Evolutionary conservation across 2,113 vertebrate genomes (phyloP).

Genomic region (Gavialis gangeticus): DNA sequence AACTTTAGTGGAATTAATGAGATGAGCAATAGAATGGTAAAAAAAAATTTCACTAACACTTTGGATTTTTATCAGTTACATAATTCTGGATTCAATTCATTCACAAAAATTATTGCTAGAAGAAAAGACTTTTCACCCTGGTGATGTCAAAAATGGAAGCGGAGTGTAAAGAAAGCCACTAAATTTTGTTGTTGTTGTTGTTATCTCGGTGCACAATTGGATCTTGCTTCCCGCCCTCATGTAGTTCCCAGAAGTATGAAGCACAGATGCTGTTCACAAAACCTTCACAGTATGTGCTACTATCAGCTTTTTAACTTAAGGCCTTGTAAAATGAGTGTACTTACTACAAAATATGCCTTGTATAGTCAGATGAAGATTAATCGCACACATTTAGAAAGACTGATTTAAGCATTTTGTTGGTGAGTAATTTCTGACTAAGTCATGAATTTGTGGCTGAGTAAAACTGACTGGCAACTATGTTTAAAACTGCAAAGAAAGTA

Average conservation of each 20-base stretch:
- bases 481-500: not conserved
- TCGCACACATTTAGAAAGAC: conserved; percentile 47
- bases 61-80: not conserved
- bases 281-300: conserved; percentile 51
- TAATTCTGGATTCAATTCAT: not conserved
- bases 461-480: not conserved
- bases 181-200: conserved; percentile 42
- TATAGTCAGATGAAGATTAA: conserved; percentile 51
- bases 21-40: not conserved
- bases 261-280: conserved; percentile 35
- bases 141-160: conserved; percentile 19
- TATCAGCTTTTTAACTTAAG: conserved; percentile 35
- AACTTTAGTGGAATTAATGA: not conserved
- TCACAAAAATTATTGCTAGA: conserved; percentile 2
- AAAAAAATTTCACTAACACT: not conserved
- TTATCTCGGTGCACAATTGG: conserved; percentile 30
- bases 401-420: conserved; percentile 50
- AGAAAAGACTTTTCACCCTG: conserved; percentile 21
- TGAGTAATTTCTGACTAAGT: not conserved
- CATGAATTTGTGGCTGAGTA: conserved; percentile 1
- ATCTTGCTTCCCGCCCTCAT: not conserved
- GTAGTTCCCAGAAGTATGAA: not conserved
- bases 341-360: conserved; percentile 40
- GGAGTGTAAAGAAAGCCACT: conserved; percentile 44
- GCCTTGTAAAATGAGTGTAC: conserved; percentile 24